phyloP scores from a whole-genome alignment of 92 coral and sea anemone species.

The Metridium senile region DNA sequence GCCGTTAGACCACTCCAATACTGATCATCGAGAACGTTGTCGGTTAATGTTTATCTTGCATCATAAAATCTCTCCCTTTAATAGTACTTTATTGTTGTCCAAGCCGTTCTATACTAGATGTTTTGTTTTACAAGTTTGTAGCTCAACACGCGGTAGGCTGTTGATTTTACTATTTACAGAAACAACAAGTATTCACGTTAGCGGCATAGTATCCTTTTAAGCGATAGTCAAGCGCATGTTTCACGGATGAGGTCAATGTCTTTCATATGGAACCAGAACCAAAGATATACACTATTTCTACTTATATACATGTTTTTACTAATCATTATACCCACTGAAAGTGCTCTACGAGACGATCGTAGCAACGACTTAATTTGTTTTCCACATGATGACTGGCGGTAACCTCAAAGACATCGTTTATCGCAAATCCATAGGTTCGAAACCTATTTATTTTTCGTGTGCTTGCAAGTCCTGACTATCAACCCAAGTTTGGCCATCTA shows the following conservation, averaged over 20 bases:
- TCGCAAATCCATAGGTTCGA: slow-evolving; percentile 52
- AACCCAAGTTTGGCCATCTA: slow-evolving; percentile 4
- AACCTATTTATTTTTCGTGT: slow-evolving; percentile 71
- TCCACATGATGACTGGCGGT: slow-evolving; percentile 73
- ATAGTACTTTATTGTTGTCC: not conserved
- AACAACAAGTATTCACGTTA: slow-evolving; percentile 26
- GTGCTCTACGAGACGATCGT: slow-evolving; percentile 18
- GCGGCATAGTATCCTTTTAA: slow-evolving; percentile 39
- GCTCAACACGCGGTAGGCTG: not conserved
- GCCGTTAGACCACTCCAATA: slow-evolving; percentile 22
- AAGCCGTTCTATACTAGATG: not conserved
- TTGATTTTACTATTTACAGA: slow-evolving; percentile 15
- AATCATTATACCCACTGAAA: slow-evolving; percentile 1
- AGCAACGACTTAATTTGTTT: slow-evolving; percentile 58
- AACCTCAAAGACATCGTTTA: slow-evolving; percentile 75
- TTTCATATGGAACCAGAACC: slow-evolving; percentile 33
- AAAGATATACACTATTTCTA: slow-evolving; percentile 11
- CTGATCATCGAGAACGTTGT: slow-evolving; percentile 22
- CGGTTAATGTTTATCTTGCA: slow-evolving; percentile 24
- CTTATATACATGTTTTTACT: slow-evolving; percentile 10
- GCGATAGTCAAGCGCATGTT: slow-evolving; percentile 40
- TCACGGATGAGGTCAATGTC: slow-evolving; percentile 32
- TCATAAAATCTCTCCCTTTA: not conserved
- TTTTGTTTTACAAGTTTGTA: slow-evolving; percentile 14
- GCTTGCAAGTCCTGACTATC: slow-evolving; percentile 25